These are phyloP conservation scores for Lontra canadensis DNA, from an alignment of 2,113 vertebrate species.

Conservation along the genomic window DNA sequence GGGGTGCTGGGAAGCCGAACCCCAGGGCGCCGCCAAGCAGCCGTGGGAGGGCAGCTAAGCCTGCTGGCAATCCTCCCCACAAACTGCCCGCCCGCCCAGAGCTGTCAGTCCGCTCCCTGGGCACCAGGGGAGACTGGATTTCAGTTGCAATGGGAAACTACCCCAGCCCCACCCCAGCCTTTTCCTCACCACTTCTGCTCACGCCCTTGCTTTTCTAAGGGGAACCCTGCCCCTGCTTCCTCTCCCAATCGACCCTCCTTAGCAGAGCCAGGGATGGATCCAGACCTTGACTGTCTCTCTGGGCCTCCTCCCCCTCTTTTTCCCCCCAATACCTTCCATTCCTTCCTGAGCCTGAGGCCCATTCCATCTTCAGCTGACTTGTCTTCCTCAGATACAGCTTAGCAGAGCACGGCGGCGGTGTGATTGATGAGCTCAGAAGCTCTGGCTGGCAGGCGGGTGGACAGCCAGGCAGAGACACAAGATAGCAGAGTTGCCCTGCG, in stretches of 20 bases:
- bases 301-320: neutral
- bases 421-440: conserved; percentile 65
- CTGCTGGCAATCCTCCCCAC: neutral
- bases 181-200: neutral
- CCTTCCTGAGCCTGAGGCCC: neutral
- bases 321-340: neutral
- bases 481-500: neutral
- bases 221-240: neutral
- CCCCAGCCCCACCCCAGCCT: neutral
- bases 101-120: neutral
- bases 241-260: neutral
- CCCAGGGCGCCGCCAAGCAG: neutral
- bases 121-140: neutral
- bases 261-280: neutral
- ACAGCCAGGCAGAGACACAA: conserved; percentile 48
- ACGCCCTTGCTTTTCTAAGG: neutral
- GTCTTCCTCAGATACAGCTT: conserved; percentile 53
- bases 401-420: neutral
- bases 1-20: neutral
- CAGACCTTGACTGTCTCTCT: neutral
- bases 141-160: neutral
- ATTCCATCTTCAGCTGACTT: neutral
- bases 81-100: neutral
- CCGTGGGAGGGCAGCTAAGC: neutral
- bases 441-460: conserved; percentile 25